phyloP scores from a whole-genome alignment of 2,888 invertebrate genomes.

The Habroteleia sp. region DNA sequence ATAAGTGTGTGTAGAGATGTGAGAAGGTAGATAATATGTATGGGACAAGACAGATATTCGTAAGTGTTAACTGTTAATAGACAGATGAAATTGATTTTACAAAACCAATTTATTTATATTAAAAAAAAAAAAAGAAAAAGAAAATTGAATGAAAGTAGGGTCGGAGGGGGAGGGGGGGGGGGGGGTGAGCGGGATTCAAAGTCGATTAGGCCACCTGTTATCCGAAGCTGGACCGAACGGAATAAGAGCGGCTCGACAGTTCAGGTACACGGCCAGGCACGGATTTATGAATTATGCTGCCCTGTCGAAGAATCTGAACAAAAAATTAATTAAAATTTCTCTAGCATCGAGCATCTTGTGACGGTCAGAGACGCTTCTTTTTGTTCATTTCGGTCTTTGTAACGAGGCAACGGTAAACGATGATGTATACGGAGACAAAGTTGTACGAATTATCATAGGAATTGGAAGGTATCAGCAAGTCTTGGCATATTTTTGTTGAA shows the following conservation, averaged over 20 bases:
- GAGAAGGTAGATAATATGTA: no score
- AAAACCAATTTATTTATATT: no score
- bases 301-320: conserved; percentile 20
- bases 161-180: no score
- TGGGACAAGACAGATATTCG: no score
- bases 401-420: conserved; percentile 35
- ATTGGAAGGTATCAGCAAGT: conserved; percentile 2
- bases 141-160: no score
- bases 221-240: conserved; percentile 13
- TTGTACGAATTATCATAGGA: conserved; percentile 36
- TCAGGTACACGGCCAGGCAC: conserved; percentile 27
- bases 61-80: no score
- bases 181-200: conserved; percentile 9
- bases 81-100: no score
- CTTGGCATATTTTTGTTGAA: neutral
- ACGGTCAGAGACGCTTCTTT: neutral
- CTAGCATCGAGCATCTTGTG: neutral
- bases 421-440: conserved; percentile 29
- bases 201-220: conserved; percentile 57
- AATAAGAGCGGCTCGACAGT: conserved; percentile 37
- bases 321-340: conserved; percentile 48
- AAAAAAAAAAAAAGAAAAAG: no score
- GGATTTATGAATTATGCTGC: conserved; percentile 50
- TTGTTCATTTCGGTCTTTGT: conserved; percentile 9
- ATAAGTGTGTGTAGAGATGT: no score